Evolutionary conservation across 1,140 invertebrate genomes (phyloP), one percentile per base, ranked within the genome.

Genomic region (Paraescarpia echinospica): DNA sequence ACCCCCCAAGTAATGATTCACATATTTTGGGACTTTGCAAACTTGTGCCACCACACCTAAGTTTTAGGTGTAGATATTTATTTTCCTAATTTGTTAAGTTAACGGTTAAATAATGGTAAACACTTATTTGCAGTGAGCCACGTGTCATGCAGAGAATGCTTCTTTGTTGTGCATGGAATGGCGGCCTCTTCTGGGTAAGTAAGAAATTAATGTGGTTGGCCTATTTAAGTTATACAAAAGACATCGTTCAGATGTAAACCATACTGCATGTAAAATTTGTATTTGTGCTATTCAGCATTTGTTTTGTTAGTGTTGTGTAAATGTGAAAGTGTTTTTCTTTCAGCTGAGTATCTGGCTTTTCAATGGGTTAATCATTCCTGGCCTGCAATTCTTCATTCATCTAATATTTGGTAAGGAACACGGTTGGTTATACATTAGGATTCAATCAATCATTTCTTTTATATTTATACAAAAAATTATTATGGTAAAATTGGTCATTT

Each of bases 101-200:
- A 34, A 27, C 33, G 41, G 4, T 41, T 6, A 41, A 90, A 12
- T 90, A 34, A 90, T 90, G 14, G 14, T 77, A 27, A 22, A 18
- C 59, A 48, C 41, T 91, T 91, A 31, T 1, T 91, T 91, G n/a
- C 41, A 91, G 91, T 91, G 91, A 91, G 48, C 91, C 91, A 4
- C 34, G 48, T 33, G 91, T 91, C 1, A 18, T 35, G 18, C 91
- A 91, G 34, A 91, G 91, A n/a, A 91, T 91, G 34, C n/a, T 91
- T 6, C 91, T 91, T 35, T 91, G 91, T 91, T 91, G 91, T 48
- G 91, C 91, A 91, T 91, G 91, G 91, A 91, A 91, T 91, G 91
- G 91, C 18, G 91, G 91, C 22, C 41, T 91, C 14, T 91, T 91
- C n/a, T 51, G 8, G 2, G 91, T 91, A 48, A 48, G 89, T 33